Base-by-base conservation (phyloP, 2,888 invertebrate genomes). In the Drosophila nr. fundita region DNA sequence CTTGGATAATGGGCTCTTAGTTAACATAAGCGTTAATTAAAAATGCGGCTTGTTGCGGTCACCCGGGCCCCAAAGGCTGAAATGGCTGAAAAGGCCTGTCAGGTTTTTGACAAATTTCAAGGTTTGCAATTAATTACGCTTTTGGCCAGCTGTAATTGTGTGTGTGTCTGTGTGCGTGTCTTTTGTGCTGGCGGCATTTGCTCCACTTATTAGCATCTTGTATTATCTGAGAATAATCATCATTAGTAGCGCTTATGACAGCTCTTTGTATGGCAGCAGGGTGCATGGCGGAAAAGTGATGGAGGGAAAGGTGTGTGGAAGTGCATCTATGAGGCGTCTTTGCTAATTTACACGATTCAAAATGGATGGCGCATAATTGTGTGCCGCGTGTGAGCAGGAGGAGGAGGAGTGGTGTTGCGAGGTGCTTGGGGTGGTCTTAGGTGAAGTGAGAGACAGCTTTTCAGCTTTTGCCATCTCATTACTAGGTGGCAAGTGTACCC, bases 311-410 rank as follows among this genome's bases (percentile, higher is more conserved):
- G 21, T 27, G 40, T 21, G 42, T 49, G 45, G 57, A 64, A 72
- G 74, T 72, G 75, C 71, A 60, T 78, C 72, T 68, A 36, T 53
- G 52, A 54, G 61, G 58, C 53, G 63, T 64, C 67, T 72, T 67
- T 64, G 75, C 89, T 84, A 84, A 84, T 86, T 83, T 78, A 70
- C 83, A 78, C 89, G 59, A 80, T 78, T 78, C 80, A 71, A 80
- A 78, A 65, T 76, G 80, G n/a, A 64, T 62, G 63, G 62, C 67
- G 29, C 49, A 75, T 64, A 74, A 69, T 58, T 72, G 38, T 60
- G 52, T 48, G 55, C 58, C 27, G 21, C 29, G 5, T 49, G 49
- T 24, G 27, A 24, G 27, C 42, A 24, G 29, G 40, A 6, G 10
- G 48, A 24, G 30, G 15, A 32, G 21, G 4, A 13, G 21, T 21